phyloP scores from a whole-genome alignment of 2,113 vertebrate species.

The Nipponia nippon region DNA sequence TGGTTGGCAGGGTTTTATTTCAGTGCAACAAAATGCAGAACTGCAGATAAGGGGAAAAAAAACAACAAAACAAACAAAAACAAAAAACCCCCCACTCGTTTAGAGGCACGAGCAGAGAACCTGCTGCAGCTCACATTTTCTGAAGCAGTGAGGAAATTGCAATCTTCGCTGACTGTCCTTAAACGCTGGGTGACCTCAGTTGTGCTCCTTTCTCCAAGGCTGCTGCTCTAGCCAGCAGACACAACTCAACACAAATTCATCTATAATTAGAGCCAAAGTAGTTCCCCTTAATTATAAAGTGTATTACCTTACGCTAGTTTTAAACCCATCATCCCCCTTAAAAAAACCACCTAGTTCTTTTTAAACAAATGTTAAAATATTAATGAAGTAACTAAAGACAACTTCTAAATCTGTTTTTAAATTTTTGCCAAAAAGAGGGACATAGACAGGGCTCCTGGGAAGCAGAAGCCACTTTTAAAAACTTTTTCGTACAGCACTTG shows the following conservation, averaged over 20 bases:
- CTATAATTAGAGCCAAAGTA: not conserved
- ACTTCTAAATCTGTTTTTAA: not conserved
- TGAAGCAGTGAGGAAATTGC: not conserved
- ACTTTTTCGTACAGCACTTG: not conserved
- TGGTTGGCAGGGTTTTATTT: not conserved
- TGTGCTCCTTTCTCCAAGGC: not conserved
- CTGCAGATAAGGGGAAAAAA: not conserved
- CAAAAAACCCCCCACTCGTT: fast-evolving
- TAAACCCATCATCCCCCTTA: not conserved
- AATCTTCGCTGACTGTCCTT: fast-evolving
- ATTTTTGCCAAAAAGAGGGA: not conserved
- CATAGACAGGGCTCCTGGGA: not conserved
- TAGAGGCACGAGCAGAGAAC: not conserved
- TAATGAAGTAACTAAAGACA: not conserved
- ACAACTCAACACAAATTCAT: not conserved
- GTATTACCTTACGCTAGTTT: not conserved
- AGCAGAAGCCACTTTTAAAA: not conserved
- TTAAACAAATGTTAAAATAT: not conserved
- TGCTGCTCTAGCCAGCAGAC: not conserved
- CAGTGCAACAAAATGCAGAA: not conserved
- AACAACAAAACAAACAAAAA: not conserved
- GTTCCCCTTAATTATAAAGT: not conserved
- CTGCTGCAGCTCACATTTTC: not conserved
- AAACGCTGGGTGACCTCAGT: not conserved
- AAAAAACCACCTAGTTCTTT: not conserved